A percentile compares a stretch with the other conserved stretches of the same genome.
Evolutionary conservation across 2,888 invertebrate species (phyloP).

Genomic region (Eupithecia centaureata): DNA sequence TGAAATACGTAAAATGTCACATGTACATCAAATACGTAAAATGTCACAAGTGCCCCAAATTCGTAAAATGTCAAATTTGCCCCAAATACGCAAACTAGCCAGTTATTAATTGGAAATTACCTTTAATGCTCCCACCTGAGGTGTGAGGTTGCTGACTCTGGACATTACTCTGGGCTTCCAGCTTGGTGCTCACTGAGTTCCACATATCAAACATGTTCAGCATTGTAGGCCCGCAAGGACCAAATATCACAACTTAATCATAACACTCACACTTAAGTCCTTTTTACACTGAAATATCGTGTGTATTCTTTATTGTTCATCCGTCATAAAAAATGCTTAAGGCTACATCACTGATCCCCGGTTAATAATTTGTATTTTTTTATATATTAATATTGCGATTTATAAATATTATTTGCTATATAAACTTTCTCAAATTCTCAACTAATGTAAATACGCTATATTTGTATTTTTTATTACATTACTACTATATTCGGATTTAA

Average conservation of each 20-base stretch:
- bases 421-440: conserved; percentile 83
- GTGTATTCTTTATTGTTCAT: conserved; percentile 65
- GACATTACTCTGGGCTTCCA: conserved; percentile 87
- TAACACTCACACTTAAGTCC: conserved; percentile 53
- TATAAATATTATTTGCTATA: conserved; percentile 60
- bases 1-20: no score
- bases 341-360: conserved; percentile 80
- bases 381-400: conserved; percentile 53
- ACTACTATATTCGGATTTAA: conserved; percentile 70
- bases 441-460: conserved; percentile 83
- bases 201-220: conserved; percentile 92
- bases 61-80: conserved; percentile 21
- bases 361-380: conserved; percentile 67
- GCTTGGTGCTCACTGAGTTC: conserved; percentile 90
- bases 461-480: conserved; percentile 59
- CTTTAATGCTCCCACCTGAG: conserved; percentile 93
- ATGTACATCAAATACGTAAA: no score
- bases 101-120: conserved; percentile 82
- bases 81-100: conserved; percentile 41
- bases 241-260: conserved; percentile 53
- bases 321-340: conserved; percentile 75
- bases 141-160: conserved; percentile 90
- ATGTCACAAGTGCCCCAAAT: not conserved
- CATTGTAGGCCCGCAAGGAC: conserved; percentile 68
- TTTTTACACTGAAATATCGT: conserved; percentile 63